phyloP scores from a whole-genome alignment of 2,888 invertebrate genomes.

The Pristionchus entomophagus region DNA sequence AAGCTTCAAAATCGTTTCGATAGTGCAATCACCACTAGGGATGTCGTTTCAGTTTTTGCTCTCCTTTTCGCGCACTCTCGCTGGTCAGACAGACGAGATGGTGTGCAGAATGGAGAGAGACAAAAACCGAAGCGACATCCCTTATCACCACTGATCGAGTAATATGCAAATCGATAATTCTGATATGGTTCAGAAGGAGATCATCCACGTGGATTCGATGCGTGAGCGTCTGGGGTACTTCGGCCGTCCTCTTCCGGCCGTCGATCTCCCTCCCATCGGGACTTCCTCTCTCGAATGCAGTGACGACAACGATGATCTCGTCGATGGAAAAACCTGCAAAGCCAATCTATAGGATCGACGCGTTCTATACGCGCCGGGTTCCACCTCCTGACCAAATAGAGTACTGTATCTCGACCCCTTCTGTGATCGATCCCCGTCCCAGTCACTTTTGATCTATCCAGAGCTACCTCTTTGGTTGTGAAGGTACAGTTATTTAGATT shows the following conservation, averaged over 20 bases:
- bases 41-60: too few relatives aligned
- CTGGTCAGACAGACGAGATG: too few relatives aligned
- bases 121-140: too few relatives aligned
- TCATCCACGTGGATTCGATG: slow-evolving; percentile 53
- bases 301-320: slow-evolving; percentile 10
- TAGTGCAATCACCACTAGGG: too few relatives aligned
- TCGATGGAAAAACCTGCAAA: neutral
- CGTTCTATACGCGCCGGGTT: too few relatives aligned
- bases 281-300: slow-evolving; percentile 7
- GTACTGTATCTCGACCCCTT: neutral
- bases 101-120: too few relatives aligned
- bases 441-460: neutral
- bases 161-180: too few relatives aligned
- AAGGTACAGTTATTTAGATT: too few relatives aligned
- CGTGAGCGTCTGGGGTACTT: slow-evolving; percentile 53
- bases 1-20: too few relatives aligned
- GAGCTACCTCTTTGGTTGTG: neutral
- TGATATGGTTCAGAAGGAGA: slow-evolving; percentile 55
- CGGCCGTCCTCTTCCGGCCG: slow-evolving; percentile 53
- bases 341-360: slow-evolving; percentile 9
- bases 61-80: too few relatives aligned
- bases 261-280: slow-evolving; percentile 58
- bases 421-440: neutral
- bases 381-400: neutral
- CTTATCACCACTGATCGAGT: too few relatives aligned